phyloP scores from a whole-genome alignment of 2,113 vertebrate genomes.

The Aspidoscelis tigris region DNA sequence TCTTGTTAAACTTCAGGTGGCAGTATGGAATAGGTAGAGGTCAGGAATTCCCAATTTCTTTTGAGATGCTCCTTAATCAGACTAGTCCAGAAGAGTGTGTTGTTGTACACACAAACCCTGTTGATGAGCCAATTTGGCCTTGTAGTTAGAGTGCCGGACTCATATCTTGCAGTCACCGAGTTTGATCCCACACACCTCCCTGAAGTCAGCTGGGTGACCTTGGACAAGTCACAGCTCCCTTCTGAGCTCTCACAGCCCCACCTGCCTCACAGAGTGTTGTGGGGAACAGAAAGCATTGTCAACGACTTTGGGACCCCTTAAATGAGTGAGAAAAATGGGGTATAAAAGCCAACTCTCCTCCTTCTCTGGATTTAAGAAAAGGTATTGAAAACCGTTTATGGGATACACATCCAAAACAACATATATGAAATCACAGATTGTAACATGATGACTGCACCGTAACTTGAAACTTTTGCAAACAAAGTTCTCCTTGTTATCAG shows the following conservation, averaged over 20 bases:
- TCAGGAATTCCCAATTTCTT: neutral
- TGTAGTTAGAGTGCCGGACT: too few species aligned
- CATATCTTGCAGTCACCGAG: too few species aligned
- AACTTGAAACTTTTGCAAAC: neutral
- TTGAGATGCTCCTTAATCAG: neutral
- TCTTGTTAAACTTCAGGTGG: constrained; percentile 8
- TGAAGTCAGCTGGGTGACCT: too few species aligned
- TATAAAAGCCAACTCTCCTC: too few species aligned
- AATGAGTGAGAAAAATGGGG: too few species aligned
- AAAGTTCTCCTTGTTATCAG: neutral
- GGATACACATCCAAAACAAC: neutral
- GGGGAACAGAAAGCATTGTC: too few species aligned
- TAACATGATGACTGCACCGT: neutral
- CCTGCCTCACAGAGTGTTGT: too few species aligned
- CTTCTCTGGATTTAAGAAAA: neutral
- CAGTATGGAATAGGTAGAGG: neutral
- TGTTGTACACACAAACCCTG: neutral
- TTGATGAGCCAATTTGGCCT: neutral
- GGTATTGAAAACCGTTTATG: too few species aligned
- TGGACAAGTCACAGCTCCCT: too few species aligned
- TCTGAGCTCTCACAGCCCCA: too few species aligned
- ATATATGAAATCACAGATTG: neutral
- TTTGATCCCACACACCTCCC: too few species aligned
- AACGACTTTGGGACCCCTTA: too few species aligned
- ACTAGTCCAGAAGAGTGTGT: neutral